Base-by-base conservation (phyloP, 2,888 invertebrate genomes). In the Troilus luridus region DNA sequence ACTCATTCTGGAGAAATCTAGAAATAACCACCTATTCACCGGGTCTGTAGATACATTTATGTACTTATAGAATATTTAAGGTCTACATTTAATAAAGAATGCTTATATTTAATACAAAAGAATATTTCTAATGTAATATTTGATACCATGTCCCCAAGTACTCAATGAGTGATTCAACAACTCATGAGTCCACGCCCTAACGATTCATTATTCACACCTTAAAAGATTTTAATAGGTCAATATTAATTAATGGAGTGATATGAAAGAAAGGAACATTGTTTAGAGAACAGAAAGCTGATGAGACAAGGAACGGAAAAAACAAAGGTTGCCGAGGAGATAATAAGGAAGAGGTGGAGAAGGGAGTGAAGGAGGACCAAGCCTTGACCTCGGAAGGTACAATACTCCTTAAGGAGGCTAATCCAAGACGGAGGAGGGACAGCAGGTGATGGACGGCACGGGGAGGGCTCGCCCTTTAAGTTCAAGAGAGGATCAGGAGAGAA, bases 361-460 rank as follows among this genome's bases (percentile, higher is more conserved):
- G 56, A 85, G 85, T 27, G 9, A 5, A n/a, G 56, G 56, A 85
- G 85, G 85, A n/a, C 85, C 85, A 58, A 85, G 56, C 85, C 85
- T 85, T 85, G 85, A 85, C 85, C 85, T 85, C 85, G 21, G 54
- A 54, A 85, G 56, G 85, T 85, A 85, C 85, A 85, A 85, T 85
- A 85, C 56, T n/a, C 85, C 56, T 85, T 58, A 85, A 85, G 85
- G 56, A 56, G 85, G 85, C 85, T 85, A 58, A 56, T 54, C 85
- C 56, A 8, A 56, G 21, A 14, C 17, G 54, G 54, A 54, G 81
- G 56, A 58, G 85, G 54, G 85, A 85, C 85, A n/a, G 89, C 54
- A 54, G 62, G 89, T 89, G 89, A 64, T 62, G 56, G 67, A 62
- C n/a, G 89, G 89, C 19, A 64, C 89, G n/a, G 2, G 56, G 10